Conservation (phyloP, 2,797 vertebrate genomes). For the Sibirionetta formosa region DNA sequence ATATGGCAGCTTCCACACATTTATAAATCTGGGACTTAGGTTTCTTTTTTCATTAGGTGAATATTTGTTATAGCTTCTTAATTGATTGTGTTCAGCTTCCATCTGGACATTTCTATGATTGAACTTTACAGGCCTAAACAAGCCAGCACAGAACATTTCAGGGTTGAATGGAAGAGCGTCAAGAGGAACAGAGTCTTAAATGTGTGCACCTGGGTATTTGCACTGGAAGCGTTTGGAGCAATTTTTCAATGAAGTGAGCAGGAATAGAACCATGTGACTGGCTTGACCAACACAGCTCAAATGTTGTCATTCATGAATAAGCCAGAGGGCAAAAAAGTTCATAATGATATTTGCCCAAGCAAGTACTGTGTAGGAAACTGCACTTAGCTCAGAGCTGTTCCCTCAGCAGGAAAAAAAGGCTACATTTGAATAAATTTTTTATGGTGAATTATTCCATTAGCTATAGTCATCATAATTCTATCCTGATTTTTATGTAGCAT, state of each 20-base stretch:
- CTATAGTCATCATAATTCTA: slow-evolving; percentile 28
- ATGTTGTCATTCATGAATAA: slow-evolving; percentile 39
- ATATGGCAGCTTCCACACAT: neutral
- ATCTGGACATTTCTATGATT: neutral
- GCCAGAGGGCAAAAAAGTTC: neutral
- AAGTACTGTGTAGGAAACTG: neutral
- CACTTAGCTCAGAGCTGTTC: slow-evolving; percentile 20
- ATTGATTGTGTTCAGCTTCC: neutral
- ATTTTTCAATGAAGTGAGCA: slow-evolving; percentile 1
- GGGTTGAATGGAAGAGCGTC: neutral
- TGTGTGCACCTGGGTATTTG: neutral
- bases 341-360: slow-evolving; percentile 6
- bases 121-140: neutral
- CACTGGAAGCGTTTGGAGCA: neutral
- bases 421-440: slow-evolving; percentile 56
- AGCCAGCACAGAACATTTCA: neutral
- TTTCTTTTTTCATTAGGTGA: neutral
- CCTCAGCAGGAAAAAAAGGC: neutral
- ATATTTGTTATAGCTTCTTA: neutral
- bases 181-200: neutral
- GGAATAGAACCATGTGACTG: neutral
- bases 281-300: slow-evolving; percentile 10
- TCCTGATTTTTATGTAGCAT: slow-evolving; percentile 16
- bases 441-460: slow-evolving; percentile 46
- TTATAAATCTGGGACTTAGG: neutral